These are phyloP conservation scores for Drosophila pachea DNA, from an alignment of 1,140 invertebrate species.

Conservation along the genomic window DNA sequence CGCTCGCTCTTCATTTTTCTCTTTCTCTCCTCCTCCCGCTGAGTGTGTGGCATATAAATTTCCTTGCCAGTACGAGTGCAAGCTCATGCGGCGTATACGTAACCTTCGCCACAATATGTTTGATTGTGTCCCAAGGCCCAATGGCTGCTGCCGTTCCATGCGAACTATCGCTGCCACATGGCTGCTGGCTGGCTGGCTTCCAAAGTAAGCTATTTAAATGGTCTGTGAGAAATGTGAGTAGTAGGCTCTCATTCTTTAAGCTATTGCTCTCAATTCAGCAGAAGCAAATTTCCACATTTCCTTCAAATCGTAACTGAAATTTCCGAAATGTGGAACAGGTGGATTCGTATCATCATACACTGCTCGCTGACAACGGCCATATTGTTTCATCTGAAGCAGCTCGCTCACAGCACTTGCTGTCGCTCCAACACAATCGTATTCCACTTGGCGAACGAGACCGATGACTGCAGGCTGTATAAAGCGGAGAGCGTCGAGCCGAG, in stretches of 20 bases:
- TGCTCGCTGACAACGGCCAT: neutral
- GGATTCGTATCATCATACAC: neutral
- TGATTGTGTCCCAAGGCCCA: neutral
- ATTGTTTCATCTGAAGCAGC: neutral
- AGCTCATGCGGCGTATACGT: conserved; percentile 52
- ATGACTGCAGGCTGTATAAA: conserved; percentile 5
- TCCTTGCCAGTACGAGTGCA: conserved; percentile 50
- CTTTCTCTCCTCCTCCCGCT: neutral
- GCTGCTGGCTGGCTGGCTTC: neutral
- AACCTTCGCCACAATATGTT: conserved; percentile 45
- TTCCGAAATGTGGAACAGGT: neutral
- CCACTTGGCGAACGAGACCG: neutral
- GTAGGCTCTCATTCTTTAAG: no score
- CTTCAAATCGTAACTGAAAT: no score
- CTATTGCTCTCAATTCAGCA: no score
- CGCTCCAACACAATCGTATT: conserved; percentile 6
- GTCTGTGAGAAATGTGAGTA: no score
- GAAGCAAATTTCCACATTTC: no score
- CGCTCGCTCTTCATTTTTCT: neutral
- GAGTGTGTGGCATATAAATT: conserved; percentile 52
- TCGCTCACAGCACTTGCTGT: conserved; percentile 2
- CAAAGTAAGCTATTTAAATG: no score
- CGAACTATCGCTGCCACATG: neutral
- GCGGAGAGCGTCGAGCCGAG: neutral
- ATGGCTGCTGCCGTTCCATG: neutral